Evolutionary conservation across 2,113 vertebrate species (phyloP).

Genomic region (Argyrosomus japonicus): DNA sequence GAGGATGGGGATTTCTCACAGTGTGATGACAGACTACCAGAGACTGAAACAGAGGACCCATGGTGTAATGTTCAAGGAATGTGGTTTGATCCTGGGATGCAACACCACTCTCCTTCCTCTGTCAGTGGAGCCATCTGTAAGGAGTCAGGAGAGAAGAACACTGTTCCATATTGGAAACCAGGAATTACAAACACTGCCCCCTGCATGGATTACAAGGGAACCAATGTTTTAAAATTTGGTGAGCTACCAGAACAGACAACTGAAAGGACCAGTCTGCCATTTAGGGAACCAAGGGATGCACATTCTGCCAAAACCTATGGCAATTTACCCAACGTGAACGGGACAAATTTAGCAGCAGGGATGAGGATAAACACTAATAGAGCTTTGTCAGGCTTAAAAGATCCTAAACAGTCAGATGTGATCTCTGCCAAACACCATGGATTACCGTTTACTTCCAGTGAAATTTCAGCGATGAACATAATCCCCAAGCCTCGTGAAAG

Average conservation of each 20-base stretch:
- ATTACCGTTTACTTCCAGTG: constrained; percentile 34
- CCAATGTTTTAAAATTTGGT: neutral
- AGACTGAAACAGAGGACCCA: constrained; percentile 29
- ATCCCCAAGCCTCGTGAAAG: constrained; percentile 35
- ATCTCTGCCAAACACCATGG: constrained; percentile 12
- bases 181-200: constrained; percentile 35
- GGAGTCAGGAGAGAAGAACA: constrained; percentile 69
- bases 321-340: constrained; percentile 31
- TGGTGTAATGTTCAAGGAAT: constrained; percentile 37
- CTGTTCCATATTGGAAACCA: constrained; percentile 55
- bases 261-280: constrained; percentile 38
- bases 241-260: constrained; percentile 11
- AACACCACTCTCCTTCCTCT: constrained; percentile 19
- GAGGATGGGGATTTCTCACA: constrained; percentile 61
- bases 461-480: constrained; percentile 23
- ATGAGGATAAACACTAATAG: neutral
- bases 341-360: constrained; percentile 26
- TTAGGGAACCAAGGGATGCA: constrained; percentile 35
- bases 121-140: constrained; percentile 53
- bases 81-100: constrained; percentile 32
- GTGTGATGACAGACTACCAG: constrained; percentile 22
- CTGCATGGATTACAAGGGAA: constrained; percentile 34
- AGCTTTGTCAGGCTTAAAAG: constrained; percentile 9
- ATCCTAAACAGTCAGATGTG: constrained; percentile 24
- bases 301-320: constrained; percentile 15